A percentile compares a stretch with the other conserved stretches of the same genome.
Evolutionary conservation across 2,113 vertebrate genomes (phyloP).

Genomic region (Perca fluviatilis): DNA sequence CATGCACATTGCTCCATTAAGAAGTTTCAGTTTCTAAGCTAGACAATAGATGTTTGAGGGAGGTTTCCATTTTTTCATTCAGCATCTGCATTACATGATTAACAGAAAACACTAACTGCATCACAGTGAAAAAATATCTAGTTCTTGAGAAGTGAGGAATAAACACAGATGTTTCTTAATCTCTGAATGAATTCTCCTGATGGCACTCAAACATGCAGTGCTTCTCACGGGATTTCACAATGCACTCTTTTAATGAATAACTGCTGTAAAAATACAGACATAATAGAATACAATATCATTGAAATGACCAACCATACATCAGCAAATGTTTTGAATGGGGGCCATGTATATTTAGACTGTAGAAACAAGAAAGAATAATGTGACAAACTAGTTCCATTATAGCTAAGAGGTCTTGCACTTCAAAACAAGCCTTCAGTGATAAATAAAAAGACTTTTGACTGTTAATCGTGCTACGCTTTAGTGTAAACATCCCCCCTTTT

Average conservation of each 20-base stretch:
- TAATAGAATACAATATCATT: slow-evolving; percentile 5
- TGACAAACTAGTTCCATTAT: slow-evolving; percentile 32
- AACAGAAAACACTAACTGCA: background rate
- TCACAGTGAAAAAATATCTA: background rate
- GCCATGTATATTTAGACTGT: slow-evolving; percentile 29
- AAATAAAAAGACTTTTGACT: slow-evolving; percentile 31
- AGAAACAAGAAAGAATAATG: slow-evolving; percentile 42
- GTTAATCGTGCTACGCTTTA: background rate
- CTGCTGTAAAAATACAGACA: slow-evolving; percentile 4
- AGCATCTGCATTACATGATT: background rate
- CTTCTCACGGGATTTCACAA: background rate
- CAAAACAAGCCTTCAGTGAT: slow-evolving; percentile 34
- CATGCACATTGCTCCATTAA: background rate
- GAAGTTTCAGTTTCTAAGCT: background rate
- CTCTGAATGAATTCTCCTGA: background rate
- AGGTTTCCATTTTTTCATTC: background rate
- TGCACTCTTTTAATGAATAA: slow-evolving; percentile 2
- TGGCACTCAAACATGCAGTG: background rate
- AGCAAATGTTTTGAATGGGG: slow-evolving; percentile 33
- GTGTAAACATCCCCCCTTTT: slow-evolving; percentile 40
- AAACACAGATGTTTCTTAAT: slow-evolving; percentile 28
- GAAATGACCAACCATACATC: slow-evolving; percentile 22
- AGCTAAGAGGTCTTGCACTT: slow-evolving; percentile 36
- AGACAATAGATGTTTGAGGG: background rate
- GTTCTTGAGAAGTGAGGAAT: slow-evolving; percentile 12